phyloP scores from a whole-genome alignment of 2,888 invertebrate genomes.

The Mactromeris polynyma region DNA sequence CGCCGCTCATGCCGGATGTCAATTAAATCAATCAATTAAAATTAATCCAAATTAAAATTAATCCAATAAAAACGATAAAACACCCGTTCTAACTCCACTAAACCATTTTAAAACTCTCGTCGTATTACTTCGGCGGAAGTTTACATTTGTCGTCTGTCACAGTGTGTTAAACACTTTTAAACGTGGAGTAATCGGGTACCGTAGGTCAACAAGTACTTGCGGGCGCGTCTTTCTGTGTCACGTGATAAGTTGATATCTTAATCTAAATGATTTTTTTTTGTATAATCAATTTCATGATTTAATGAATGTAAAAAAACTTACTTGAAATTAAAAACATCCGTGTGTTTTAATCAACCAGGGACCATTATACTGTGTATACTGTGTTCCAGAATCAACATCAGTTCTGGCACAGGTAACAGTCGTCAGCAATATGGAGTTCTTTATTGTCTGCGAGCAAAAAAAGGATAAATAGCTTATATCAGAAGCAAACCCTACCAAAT shows the following conservation, averaged over 20 bases:
- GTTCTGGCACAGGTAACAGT: no score
- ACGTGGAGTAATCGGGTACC: background rate
- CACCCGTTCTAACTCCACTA: background rate
- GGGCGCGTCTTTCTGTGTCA: background rate
- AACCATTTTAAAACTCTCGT: constrained; percentile 31
- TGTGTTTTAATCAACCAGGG: no score
- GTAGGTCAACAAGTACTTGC: background rate
- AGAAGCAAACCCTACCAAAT: no score
- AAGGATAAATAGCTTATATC: no score
- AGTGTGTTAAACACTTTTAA: background rate
- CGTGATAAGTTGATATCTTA: background rate
- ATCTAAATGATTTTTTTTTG: no score
- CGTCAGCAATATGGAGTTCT: no score
- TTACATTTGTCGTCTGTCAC: constrained; percentile 45
- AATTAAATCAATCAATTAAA: background rate
- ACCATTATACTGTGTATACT: no score
- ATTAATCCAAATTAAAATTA: constrained; percentile 13
- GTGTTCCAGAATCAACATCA: no score
- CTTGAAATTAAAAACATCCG: no score
- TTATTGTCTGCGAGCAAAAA: no score
- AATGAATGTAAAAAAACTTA: no score
- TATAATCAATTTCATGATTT: background rate
- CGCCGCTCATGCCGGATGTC: constrained; percentile 57
- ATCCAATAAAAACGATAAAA: background rate
- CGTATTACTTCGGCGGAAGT: constrained; percentile 53